These are phyloP conservation scores for Halcyon badia DNA, from an alignment of 2,797 vertebrate species.

Conservation along the genomic window DNA sequence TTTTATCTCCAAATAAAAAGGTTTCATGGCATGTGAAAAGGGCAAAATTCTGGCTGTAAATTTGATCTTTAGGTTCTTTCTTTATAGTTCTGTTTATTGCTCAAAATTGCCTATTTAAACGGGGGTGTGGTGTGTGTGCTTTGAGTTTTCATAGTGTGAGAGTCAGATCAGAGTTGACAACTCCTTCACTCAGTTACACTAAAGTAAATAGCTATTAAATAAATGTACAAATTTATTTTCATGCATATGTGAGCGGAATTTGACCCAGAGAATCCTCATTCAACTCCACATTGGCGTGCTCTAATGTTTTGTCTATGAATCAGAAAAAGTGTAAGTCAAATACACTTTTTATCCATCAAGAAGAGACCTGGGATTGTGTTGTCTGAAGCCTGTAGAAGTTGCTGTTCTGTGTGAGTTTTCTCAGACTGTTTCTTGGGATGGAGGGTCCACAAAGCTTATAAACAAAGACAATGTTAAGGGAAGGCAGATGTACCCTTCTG, in stretches of 20 bases:
- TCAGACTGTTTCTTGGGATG: not conserved
- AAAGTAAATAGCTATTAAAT: conserved; percentile 7
- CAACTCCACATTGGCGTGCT: not conserved
- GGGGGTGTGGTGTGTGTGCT: not conserved
- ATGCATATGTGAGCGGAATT: not conserved
- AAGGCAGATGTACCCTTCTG: not conserved
- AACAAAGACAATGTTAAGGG: accelerated
- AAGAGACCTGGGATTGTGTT: not conserved
- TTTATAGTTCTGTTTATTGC: not conserved
- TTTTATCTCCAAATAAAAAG: not conserved
- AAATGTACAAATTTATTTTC: conserved; percentile 1
- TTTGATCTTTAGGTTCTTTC: not conserved
- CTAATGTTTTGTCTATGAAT: not conserved
- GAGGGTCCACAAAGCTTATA: not conserved
- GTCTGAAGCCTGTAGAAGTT: not conserved
- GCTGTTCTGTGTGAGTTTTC: not conserved
- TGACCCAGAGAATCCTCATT: not conserved
- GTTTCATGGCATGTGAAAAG: not conserved
- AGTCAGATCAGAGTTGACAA: not conserved
- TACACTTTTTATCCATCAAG: not conserved
- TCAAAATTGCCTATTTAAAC: not conserved
- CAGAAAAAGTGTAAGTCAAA: not conserved
- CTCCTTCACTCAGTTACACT: not conserved
- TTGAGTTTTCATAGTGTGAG: not conserved
- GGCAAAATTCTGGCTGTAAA: not conserved